A percentile compares a stretch with the other conserved stretches of the same genome.
Evolutionary conservation across 2,888 invertebrate species (phyloP).

Genomic region (Microctonus aethiopoides): DNA sequence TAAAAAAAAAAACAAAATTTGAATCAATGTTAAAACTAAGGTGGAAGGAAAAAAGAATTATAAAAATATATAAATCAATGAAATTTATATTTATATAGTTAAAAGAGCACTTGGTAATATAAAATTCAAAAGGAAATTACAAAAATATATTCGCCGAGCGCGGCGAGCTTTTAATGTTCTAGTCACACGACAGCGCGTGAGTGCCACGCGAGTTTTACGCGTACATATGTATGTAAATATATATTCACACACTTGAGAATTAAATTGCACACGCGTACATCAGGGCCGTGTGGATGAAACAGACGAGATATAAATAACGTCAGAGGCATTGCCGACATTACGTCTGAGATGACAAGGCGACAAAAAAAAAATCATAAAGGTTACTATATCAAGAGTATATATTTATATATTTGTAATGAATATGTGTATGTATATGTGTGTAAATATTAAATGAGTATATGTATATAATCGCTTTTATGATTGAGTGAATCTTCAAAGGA

Average conservation of each 20-base stretch:
- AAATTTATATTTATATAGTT: not conserved
- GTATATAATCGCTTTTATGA: not conserved
- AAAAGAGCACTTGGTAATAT: slow-evolving; percentile 4
- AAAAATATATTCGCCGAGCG: not conserved
- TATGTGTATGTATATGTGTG: not conserved
- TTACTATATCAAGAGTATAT: not conserved
- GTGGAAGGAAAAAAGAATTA: not conserved
- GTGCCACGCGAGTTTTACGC: slow-evolving; percentile 16
- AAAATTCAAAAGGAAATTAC: slow-evolving; percentile 6
- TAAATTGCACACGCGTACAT: not conserved
- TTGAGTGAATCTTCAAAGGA: slow-evolving; percentile 11
- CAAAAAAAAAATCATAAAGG: not conserved
- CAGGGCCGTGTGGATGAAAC: not conserved
- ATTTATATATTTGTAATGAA: too few species aligned
- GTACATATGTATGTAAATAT: not conserved
- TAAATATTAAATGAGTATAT: not conserved
- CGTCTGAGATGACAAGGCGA: not conserved
- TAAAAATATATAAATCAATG: not conserved
- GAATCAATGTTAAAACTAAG: not conserved
- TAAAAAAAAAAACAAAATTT: too few species aligned
- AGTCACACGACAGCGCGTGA: slow-evolving; percentile 17
- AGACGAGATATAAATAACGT: slow-evolving; percentile 12
- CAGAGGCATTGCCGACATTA: not conserved
- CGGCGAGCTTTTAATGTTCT: slow-evolving; percentile 7
- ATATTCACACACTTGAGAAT: not conserved